These are phyloP conservation scores for Zele albiditarsus DNA, from an alignment of 2,888 invertebrate species.

Conservation along the genomic window DNA sequence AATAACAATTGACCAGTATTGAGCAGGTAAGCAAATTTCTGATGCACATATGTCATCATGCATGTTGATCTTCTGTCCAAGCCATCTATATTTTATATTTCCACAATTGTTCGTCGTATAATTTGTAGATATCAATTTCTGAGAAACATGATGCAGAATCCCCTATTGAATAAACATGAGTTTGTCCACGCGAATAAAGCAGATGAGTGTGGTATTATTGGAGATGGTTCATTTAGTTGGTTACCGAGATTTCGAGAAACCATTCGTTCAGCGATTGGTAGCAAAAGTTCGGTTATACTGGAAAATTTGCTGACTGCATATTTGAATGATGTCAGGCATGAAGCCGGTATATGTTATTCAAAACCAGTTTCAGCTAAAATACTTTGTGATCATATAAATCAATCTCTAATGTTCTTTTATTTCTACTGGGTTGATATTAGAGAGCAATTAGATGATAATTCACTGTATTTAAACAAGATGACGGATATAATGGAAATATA, in stretches of 20 bases:
- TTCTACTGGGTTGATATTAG: conserved; percentile 68
- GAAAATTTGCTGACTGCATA: conserved; percentile 58
- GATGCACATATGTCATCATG: too few species aligned
- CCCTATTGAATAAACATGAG: neutral
- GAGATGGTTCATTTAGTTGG: conserved; percentile 58
- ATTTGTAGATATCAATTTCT: neutral
- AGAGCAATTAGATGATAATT: conserved; percentile 65
- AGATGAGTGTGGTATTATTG: conserved; percentile 10
- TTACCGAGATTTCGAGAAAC: conserved; percentile 56
- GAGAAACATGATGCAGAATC: neutral
- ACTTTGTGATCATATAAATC: conserved; percentile 66
- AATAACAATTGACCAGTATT: too few species aligned
- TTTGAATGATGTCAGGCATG: conserved; percentile 65
- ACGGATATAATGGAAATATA: conserved; percentile 69
- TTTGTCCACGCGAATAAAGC: neutral
- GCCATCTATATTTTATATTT: too few species aligned
- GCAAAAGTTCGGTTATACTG: conserved; percentile 56
- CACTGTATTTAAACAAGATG: conserved; percentile 70
- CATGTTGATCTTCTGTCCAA: too few species aligned
- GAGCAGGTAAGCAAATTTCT: too few species aligned
- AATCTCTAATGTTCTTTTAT: conserved; percentile 69
- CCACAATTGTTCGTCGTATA: too few species aligned
- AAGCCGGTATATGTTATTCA: conserved; percentile 58
- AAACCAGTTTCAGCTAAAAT: conserved; percentile 60
- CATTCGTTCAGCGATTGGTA: conserved; percentile 55